Percentiles rank a stretch among this genome's conserved stretches.
Evolutionary conservation across 2,888 invertebrate species (phyloP).

Genomic region (Cheilosia vulpina): DNA sequence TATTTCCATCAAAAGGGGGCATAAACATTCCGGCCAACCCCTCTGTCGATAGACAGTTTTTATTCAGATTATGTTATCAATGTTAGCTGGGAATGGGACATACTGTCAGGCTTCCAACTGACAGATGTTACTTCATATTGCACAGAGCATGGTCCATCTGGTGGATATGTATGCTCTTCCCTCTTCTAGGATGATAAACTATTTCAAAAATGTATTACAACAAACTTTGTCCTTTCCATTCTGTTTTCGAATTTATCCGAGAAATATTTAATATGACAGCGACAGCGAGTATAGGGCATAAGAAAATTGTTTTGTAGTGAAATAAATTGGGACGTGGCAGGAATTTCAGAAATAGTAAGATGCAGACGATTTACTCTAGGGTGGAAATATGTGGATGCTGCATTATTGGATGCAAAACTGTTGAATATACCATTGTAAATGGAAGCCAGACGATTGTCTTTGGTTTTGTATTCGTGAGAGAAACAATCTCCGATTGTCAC

Average conservation of each 20-base stretch:
- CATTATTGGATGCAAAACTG: neutral
- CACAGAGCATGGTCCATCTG: neutral
- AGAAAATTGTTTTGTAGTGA: neutral
- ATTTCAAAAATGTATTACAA: neutral
- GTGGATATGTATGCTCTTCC: neutral
- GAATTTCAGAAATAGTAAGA: neutral
- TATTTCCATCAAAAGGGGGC: no score
- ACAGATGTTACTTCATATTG: neutral
- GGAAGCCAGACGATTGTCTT: no score
- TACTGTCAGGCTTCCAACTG: neutral
- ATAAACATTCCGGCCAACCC: no score
- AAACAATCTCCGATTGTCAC: no score
- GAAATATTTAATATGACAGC: neutral
- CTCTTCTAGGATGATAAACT: neutral
- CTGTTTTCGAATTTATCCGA: neutral
- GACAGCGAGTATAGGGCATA: neutral
- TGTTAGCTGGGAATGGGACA: neutral
- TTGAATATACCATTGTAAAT: neutral
- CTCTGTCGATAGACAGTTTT: neutral
- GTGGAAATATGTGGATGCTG: neutral
- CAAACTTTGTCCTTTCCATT: slow-evolving; percentile 1
- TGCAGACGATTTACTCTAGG: neutral
- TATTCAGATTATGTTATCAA: neutral
- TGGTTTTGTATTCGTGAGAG: no score
- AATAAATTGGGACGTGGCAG: neutral